These are phyloP conservation scores for Brachyhypopomus gauderio DNA, from an alignment of 2,113 vertebrate species.

Conservation along the genomic window DNA sequence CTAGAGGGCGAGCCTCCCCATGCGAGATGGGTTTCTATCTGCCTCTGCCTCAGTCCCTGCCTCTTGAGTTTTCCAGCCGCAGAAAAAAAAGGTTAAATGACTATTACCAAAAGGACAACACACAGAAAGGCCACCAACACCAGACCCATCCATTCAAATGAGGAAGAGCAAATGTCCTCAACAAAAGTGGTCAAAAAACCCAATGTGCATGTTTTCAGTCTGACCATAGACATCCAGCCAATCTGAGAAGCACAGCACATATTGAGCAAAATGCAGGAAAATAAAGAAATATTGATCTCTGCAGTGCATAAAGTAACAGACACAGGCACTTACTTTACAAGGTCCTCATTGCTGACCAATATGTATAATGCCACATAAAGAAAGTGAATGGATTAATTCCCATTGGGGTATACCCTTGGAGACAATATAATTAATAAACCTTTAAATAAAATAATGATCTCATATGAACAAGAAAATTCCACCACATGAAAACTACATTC, in stretches of 20 bases:
- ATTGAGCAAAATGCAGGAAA: background rate
- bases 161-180: background rate
- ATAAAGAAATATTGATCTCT: background rate
- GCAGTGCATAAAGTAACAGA: background rate
- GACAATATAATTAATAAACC: slow-evolving; percentile 28
- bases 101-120: slow-evolving; percentile 14
- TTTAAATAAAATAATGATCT: slow-evolving; percentile 27
- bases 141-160: slow-evolving; percentile 1
- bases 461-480: slow-evolving; percentile 15
- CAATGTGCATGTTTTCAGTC: background rate
- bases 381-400: background rate
- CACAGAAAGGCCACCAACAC: slow-evolving; percentile 8
- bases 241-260: background rate
- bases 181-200: background rate
- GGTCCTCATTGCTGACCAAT: background rate
- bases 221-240: background rate
- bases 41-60: slow-evolving; percentile 21
- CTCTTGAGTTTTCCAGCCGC: slow-evolving; percentile 33
- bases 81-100: slow-evolving; percentile 19
- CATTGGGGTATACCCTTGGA: background rate
- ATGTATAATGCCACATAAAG: background rate
- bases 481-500: slow-evolving; percentile 13
- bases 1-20: slow-evolving; percentile 44
- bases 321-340: background rate
- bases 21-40: slow-evolving; percentile 21